A percentile compares a stretch with the other conserved stretches of the same genome.
Conservation (phyloP, 1,140 invertebrate species). For the Bombus turneri region DNA sequence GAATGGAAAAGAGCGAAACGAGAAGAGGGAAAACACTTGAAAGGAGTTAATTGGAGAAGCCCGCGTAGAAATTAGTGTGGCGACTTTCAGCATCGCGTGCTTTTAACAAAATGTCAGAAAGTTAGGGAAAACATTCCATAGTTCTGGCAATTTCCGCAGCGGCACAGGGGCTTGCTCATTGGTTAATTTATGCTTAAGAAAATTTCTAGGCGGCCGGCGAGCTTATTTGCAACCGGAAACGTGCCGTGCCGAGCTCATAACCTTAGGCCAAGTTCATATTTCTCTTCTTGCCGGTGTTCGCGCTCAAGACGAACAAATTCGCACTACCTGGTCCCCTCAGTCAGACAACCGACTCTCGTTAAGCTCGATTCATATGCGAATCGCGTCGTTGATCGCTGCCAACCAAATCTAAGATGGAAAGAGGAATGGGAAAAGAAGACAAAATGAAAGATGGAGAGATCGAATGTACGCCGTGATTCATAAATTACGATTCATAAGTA, state of each 20-base stretch:
- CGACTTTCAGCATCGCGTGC: neutral
- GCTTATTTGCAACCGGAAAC: slow-evolving; percentile 1
- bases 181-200: slow-evolving; percentile 22
- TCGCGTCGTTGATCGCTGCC: slow-evolving; percentile 7
- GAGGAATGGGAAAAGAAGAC: neutral
- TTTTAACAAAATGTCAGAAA: neutral
- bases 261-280: slow-evolving; percentile 21
- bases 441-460: neutral
- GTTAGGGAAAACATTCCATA: neutral
- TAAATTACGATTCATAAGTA: neutral
- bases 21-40: neutral
- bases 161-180: neutral
- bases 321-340: too few relatives aligned
- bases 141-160: neutral
- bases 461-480: neutral
- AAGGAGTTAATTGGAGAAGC: slow-evolving; percentile 16
- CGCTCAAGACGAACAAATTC: neutral
- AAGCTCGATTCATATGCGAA: slow-evolving; percentile 45
- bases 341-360: slow-evolving; percentile 3
- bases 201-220: neutral
- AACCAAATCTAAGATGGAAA: neutral
- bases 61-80: slow-evolving; percentile 20
- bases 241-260: neutral
- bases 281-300: neutral
- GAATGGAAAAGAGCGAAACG: too few relatives aligned